Percentiles rank a stretch among this genome's conserved stretches.
These are phyloP conservation scores for Nannoperca australis DNA, from an alignment of 2,797 vertebrate species.

Conservation along the genomic window DNA sequence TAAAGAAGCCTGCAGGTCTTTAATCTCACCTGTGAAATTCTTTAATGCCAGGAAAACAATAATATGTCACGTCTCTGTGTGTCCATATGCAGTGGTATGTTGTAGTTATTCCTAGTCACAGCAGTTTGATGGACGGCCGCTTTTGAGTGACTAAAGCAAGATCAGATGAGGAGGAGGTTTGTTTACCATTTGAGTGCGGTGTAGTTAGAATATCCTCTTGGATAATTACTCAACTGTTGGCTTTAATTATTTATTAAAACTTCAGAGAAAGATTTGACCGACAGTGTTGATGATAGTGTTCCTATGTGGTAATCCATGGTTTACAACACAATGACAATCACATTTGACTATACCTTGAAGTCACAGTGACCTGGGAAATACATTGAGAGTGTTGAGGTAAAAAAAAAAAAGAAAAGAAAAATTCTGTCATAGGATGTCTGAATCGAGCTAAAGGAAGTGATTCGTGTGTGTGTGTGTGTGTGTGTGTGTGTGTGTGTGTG, in stretches of 20 bases:
- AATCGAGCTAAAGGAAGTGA: conserved; percentile 2
- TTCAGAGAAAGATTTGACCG: not conserved
- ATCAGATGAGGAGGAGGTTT: conserved; percentile 36
- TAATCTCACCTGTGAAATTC: conserved; percentile 39
- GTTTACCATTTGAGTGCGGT: not conserved
- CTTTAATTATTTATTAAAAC: conserved; percentile 3
- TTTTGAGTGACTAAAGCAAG: conserved; percentile 30
- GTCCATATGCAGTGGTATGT: conserved; percentile 5
- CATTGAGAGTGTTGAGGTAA: not conserved
- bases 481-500: too few species aligned
- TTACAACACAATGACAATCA: not conserved
- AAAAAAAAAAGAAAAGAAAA: too few species aligned
- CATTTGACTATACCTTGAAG: not conserved
- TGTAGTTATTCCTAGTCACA: conserved; percentile 50
- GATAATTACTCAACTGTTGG: not conserved
- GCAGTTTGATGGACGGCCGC: conserved; percentile 33
- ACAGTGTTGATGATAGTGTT: not conserved
- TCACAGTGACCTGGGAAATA: not conserved
- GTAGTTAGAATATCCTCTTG: conserved; percentile 4
- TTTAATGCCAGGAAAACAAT: conserved; percentile 25
- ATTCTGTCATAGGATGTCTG: not conserved
- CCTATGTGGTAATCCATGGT: not conserved
- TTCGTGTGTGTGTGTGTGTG: too few species aligned
- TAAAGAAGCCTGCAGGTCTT: conserved; percentile 31
- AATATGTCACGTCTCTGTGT: conserved; percentile 14